Base-by-base conservation (phyloP, 2,113 vertebrate genomes). In the Gadus macrocephalus region DNA sequence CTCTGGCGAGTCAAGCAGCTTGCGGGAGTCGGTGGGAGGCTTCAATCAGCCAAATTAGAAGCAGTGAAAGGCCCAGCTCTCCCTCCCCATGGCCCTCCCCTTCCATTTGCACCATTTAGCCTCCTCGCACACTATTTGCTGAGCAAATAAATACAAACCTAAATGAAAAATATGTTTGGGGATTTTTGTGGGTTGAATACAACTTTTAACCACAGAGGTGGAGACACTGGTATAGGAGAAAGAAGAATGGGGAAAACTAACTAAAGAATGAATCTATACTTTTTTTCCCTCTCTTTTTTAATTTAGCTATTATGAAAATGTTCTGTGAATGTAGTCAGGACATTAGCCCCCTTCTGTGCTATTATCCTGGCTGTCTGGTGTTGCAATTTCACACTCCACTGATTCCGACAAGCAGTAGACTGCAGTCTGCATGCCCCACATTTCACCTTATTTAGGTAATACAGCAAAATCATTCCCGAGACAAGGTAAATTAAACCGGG, bases 371-470 rank as follows among this genome's bases (percentile, higher is more conserved):
- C 90, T 92, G 92, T 93, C 92, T 92, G 91, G 88, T 92, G 91
- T 89, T 91, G 90, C 87, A 93, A 93, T 93, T 93, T 93, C 90
- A 93, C 92, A 92, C 92, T 92, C 81, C 86, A 91, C 88, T 89
- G 90, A 90, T 82, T 92, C 87, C 73, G 88, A 93, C 90, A 91
- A 86, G 87, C 88, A 90, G 87, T 75, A 87, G 85, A 87, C 82
- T 80, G 71, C 87, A 86, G 86, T 86, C 89, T 89, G 85, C 87
- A 74, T 91, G 91, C 81, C 90, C 91, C 87, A 91, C 75, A 92
- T 92, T 92, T 92, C 89, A 92, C 90, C 92, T 93, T 91, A 91
- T 93, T 91, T 92, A 91, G 90, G 89, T 91, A 91, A 92, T 91
- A 86, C 82, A 81, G 82, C 80, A 78, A 90, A 90, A 91, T 83